Conservation (phyloP, 2,797 vertebrate genomes). For the Rousettus madagascariensis region DNA sequence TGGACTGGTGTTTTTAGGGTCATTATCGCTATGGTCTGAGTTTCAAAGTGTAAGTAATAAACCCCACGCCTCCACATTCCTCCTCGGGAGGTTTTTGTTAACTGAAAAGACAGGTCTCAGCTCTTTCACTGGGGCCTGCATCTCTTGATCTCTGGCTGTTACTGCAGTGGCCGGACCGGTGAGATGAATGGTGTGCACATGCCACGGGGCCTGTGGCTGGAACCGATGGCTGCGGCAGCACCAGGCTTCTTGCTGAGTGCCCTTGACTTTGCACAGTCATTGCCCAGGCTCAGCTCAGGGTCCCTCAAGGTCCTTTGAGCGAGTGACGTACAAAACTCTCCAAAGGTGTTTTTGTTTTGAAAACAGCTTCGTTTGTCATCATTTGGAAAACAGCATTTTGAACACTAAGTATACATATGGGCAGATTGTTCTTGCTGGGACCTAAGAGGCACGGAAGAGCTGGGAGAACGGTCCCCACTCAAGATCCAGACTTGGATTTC, state of each 20-base stretch:
- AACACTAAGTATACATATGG: neutral
- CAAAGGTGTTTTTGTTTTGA: neutral
- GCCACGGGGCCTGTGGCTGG: neutral
- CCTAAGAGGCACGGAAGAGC: neutral
- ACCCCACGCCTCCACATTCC: neutral
- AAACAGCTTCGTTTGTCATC: conserved; percentile 4
- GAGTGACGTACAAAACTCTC: neutral
- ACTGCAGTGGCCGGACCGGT: neutral
- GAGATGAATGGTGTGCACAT: neutral
- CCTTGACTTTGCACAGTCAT: neutral
- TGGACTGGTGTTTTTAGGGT: neutral
- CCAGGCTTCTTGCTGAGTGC: neutral
- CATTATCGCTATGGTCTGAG: neutral
- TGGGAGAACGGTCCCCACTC: neutral
- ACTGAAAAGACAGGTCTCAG: neutral
- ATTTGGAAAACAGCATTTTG: neutral
- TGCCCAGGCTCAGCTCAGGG: neutral
- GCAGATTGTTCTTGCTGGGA: neutral
- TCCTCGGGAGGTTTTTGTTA: neutral
- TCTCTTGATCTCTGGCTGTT: neutral
- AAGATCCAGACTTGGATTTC: neutral
- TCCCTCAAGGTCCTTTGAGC: neutral
- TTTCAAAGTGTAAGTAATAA: neutral
- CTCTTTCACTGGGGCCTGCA: neutral
- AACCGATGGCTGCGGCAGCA: neutral